A percentile compares a stretch with the other conserved stretches of the same genome.
phyloP scores from a whole-genome alignment of 2,888 invertebrate species.

The Drosophila cracens region DNA sequence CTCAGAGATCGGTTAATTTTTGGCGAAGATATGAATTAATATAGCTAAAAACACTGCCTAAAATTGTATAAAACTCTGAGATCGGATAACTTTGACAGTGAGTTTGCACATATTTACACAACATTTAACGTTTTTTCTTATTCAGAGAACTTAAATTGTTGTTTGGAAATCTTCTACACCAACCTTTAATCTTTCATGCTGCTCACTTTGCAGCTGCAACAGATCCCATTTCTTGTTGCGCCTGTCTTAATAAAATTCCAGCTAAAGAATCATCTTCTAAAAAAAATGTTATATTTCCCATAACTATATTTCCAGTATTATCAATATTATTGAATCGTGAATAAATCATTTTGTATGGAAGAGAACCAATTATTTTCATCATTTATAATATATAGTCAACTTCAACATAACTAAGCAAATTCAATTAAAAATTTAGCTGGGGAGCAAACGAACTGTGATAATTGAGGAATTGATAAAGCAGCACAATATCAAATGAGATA shows the following conservation, averaged over 20 bases:
- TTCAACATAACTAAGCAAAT: not conserved
- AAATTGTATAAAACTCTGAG: not conserved
- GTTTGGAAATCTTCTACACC: not conserved
- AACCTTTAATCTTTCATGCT: not conserved
- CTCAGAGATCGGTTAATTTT: too few species aligned
- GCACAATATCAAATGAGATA: slow-evolving; percentile 24
- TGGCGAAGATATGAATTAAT: too few species aligned
- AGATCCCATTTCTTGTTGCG: not conserved
- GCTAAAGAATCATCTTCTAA: not conserved
- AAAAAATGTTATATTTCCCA: not conserved
- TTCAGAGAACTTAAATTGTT: too few species aligned
- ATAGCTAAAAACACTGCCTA: not conserved
- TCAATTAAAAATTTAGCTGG: not conserved
- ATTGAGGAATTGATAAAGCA: slow-evolving; percentile 12
- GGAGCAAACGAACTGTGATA: not conserved
- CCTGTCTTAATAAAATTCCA: not conserved
- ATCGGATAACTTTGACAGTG: not conserved
- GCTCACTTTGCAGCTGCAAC: not conserved
- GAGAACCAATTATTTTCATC: not conserved
- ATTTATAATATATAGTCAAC: not conserved
- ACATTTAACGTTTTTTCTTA: not conserved
- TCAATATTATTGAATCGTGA: not conserved
- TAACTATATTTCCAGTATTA: not conserved
- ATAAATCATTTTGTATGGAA: not conserved
- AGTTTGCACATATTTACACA: not conserved